Evolutionary conservation across 2,113 vertebrate genomes (phyloP).

Genomic region (Ceratotherium simum): DNA sequence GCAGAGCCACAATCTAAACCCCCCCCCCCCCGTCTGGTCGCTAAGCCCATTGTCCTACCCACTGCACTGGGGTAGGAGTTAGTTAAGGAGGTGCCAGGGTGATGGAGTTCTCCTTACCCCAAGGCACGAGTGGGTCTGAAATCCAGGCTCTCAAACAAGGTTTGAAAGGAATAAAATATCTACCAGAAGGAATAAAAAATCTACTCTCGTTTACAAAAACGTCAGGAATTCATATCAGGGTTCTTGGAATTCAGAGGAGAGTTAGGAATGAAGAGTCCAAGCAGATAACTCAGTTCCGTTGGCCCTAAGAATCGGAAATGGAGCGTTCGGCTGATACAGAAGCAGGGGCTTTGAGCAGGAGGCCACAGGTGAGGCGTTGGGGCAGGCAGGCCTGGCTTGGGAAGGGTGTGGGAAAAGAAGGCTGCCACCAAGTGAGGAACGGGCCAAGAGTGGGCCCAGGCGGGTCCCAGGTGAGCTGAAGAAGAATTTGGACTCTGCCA

Average conservation of each 20-base stretch:
- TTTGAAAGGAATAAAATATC: neutral
- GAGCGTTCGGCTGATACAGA: fast-evolving
- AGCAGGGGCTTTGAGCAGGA: neutral
- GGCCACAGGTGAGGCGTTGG: fast-evolving
- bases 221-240: neutral
- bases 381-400: neutral
- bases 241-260: neutral
- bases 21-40: fast-evolving
- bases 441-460: neutral
- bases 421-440: neutral
- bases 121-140: neutral
- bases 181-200: too few relatives aligned
- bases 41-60: neutral
- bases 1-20: neutral
- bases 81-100: fast-evolving
- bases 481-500: neutral
- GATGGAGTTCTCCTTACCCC: neutral
- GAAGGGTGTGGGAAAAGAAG: neutral
- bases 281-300: fast-evolving
- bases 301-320: neutral
- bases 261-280: neutral
- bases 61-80: too few relatives aligned
- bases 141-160: neutral
- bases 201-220: neutral
- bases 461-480: neutral